Percentiles rank a stretch among this genome's conserved stretches.
Evolutionary conservation across 2,797 vertebrate genomes (phyloP).

Genomic region (Pelodytes ibericus): DNA sequence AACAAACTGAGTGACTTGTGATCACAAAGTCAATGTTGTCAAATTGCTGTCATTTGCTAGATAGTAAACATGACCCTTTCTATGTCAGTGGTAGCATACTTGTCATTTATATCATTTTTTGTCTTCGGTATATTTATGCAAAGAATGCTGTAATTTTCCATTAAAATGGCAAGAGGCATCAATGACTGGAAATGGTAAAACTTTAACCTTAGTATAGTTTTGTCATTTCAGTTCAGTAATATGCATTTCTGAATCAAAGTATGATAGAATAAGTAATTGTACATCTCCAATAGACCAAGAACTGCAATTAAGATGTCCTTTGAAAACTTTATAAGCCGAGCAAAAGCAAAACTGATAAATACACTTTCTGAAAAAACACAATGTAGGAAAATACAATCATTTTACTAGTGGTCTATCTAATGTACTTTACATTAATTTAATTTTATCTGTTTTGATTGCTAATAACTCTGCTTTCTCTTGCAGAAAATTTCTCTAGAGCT

Average conservation of each 20-base stretch:
- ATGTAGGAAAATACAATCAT: conserved; percentile 23
- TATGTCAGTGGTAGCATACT: too few species aligned
- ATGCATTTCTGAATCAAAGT: background rate
- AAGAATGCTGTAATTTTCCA: background rate
- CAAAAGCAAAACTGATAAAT: conserved; percentile 42
- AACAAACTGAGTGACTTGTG: too few species aligned
- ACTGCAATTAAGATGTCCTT: conserved; percentile 42
- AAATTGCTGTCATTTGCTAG: too few species aligned
- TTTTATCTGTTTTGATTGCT: conserved; percentile 47
- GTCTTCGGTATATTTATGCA: too few species aligned
- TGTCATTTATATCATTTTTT: too few species aligned
- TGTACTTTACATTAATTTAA: conserved; percentile 45
- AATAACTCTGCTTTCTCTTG: conserved; percentile 52
- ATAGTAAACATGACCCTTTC: too few species aligned
- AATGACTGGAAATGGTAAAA: background rate
- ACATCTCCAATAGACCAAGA: conserved; percentile 45
- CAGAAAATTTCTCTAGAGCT: conserved; percentile 40
- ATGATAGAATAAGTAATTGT: conserved; percentile 19
- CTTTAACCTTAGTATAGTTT: background rate
- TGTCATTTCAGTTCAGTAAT: conserved; percentile 19
- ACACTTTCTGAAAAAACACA: conserved; percentile 26
- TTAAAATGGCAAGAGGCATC: background rate
- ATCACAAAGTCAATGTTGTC: too few species aligned
- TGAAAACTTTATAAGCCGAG: conserved; percentile 29
- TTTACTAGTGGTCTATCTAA: conserved; percentile 45